phyloP scores from a whole-genome alignment of 2,888 invertebrate species.

The Conomelus anceps region DNA sequence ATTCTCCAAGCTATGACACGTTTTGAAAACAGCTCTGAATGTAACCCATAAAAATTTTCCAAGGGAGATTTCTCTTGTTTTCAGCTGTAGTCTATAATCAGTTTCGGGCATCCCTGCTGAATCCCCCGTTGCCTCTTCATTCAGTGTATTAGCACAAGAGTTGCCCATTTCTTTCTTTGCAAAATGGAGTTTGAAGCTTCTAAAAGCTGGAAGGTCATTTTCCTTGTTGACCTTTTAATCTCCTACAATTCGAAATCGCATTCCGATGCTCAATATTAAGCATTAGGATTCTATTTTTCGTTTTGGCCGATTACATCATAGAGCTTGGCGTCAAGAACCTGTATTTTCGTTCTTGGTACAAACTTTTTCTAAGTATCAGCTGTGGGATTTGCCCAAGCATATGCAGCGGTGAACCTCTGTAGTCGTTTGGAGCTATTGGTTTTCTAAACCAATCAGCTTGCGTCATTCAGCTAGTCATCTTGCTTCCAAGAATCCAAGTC shows the following conservation, averaged over 20 bases:
- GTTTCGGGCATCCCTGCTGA: too few relatives aligned
- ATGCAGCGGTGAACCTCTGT: not conserved
- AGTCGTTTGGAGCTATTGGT: not conserved
- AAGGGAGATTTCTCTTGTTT: too few relatives aligned
- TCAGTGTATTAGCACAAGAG: too few relatives aligned
- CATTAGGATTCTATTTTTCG: not conserved
- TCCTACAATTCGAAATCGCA: not conserved
- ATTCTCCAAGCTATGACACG: too few relatives aligned
- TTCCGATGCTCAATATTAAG: not conserved
- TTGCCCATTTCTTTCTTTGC: too few relatives aligned
- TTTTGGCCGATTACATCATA: not conserved
- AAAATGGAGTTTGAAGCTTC: not conserved
- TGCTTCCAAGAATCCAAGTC: not conserved
- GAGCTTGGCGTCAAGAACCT: not conserved
- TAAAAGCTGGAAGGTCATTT: not conserved
- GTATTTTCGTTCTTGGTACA: not conserved
- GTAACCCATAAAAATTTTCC: too few relatives aligned
- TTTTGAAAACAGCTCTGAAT: too few relatives aligned
- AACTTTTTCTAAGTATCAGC: not conserved
- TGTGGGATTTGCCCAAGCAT: not conserved
- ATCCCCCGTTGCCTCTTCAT: too few relatives aligned
- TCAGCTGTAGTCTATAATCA: too few relatives aligned
- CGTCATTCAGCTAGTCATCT: not conserved
- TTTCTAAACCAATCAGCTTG: not conserved
- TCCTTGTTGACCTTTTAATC: not conserved